These are phyloP conservation scores for Octopus sinensis DNA, from an alignment of 1,140 invertebrate species.

Conservation along the genomic window DNA sequence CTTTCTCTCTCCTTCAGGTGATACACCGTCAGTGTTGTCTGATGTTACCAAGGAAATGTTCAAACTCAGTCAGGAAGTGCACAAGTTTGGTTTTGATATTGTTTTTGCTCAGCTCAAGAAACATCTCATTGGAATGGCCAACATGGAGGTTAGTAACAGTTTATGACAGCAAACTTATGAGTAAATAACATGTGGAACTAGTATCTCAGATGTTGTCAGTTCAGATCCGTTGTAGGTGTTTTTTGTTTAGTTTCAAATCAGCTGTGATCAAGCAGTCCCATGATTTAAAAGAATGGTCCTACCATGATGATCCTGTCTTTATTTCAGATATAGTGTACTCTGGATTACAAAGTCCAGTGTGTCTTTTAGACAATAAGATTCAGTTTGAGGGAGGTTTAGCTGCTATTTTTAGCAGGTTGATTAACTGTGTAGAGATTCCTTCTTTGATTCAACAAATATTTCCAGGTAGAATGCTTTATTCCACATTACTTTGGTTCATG, in stretches of 20 bases:
- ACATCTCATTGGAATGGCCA: slow-evolving; percentile 49
- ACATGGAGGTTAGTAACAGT: slow-evolving; percentile 58
- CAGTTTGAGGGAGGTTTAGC: too few relatives aligned
- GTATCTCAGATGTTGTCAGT: background rate
- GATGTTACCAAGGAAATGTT: slow-evolving; percentile 64
- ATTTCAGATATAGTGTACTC: too few relatives aligned
- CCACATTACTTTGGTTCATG: too few relatives aligned
- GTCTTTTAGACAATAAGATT: too few relatives aligned
- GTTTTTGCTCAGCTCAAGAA: slow-evolving; percentile 56
- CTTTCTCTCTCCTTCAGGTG: slow-evolving; percentile 32
- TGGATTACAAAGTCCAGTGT: too few relatives aligned
- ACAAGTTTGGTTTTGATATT: slow-evolving; percentile 58
- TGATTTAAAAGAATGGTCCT: background rate
- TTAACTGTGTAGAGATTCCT: too few relatives aligned
- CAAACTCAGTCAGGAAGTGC: slow-evolving; percentile 53
- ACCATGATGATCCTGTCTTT: too few relatives aligned
- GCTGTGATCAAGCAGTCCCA: background rate
- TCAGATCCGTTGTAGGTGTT: background rate
- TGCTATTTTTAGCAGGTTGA: too few relatives aligned
- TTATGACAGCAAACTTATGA: background rate
- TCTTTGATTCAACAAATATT: too few relatives aligned
- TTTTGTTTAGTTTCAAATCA: background rate
- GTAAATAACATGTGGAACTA: background rate
- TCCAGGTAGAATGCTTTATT: too few relatives aligned
- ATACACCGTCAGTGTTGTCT: slow-evolving; percentile 47